Evolutionary conservation across 1,140 invertebrate species (phyloP).

Genomic region (Drosophila malerkotliana): DNA sequence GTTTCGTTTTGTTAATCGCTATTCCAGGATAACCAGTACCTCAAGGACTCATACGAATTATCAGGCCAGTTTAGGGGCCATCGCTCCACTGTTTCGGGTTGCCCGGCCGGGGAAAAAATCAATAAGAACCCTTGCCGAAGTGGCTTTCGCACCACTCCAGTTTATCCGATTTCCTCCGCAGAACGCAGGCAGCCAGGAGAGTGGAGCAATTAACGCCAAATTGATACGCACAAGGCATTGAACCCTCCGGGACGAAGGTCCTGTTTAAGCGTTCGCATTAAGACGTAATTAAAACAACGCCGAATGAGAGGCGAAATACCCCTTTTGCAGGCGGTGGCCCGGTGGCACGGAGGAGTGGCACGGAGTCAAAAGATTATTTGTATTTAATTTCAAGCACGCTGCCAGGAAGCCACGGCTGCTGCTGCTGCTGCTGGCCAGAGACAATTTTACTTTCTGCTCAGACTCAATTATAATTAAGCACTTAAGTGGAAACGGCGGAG

Average conservation of each 20-base stretch:
- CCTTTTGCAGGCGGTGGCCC: conserved; percentile 15
- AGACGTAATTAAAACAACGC: conserved; percentile 83
- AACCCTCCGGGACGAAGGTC: conserved; percentile 24
- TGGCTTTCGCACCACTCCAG: conserved; percentile 66
- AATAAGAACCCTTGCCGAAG: conserved; percentile 69
- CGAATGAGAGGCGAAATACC: conserved; percentile 35
- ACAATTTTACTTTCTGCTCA: conserved; percentile 56
- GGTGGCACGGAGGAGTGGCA: too few species aligned
- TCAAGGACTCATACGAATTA: neutral
- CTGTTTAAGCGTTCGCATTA: conserved; percentile 73
- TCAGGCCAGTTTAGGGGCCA: conserved; percentile 1
- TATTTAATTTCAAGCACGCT: conserved; percentile 74
- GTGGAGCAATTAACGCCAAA: conserved; percentile 72
- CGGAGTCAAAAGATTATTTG: conserved; percentile 79
- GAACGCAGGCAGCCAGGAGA: conserved; percentile 11
- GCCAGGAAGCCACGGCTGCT: conserved; percentile 49
- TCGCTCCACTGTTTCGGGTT: conserved; percentile 18
- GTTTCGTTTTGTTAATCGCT: too few species aligned
- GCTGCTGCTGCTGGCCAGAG: conserved; percentile 36
- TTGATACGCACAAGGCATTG: conserved; percentile 75
- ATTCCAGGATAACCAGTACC: neutral
- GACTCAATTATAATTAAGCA: conserved; percentile 83
- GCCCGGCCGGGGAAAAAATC: conserved; percentile 32
- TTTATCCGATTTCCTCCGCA: conserved; percentile 59
- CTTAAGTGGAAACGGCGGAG: conserved; percentile 73